A percentile compares a stretch with the other conserved stretches of the same genome.
phyloP scores from a whole-genome alignment of 2,888 invertebrate genomes.

The Oligia latruncula region DNA sequence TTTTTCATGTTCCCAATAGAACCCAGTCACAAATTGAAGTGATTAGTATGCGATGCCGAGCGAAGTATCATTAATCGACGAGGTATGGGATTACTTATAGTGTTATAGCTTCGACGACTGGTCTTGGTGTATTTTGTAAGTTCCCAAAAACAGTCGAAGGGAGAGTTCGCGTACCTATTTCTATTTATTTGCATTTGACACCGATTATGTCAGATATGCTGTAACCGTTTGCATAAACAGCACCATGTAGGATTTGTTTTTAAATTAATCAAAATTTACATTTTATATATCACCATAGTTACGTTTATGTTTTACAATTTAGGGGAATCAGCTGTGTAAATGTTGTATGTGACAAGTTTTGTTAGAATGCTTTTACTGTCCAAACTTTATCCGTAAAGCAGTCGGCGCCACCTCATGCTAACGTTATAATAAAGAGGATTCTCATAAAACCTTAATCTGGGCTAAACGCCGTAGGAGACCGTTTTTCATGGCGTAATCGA shows the following conservation, averaged over 20 bases:
- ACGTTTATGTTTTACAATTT: conserved; percentile 11
- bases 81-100: conserved; percentile 18
- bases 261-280: background rate
- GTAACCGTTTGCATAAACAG: background rate
- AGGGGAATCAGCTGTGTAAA: conserved; percentile 23
- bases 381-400: conserved; percentile 59
- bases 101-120: background rate
- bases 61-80: conserved; percentile 36
- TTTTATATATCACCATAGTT: background rate
- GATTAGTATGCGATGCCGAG: conserved; percentile 39
- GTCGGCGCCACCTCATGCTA: conserved; percentile 59
- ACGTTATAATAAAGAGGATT: conserved; percentile 68
- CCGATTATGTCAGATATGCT: background rate
- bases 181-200: background rate
- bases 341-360: conserved; percentile 47
- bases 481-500: conserved; percentile 84
- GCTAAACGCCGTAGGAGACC: conserved; percentile 79
- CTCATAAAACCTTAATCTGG: conserved; percentile 73
- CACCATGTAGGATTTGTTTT: background rate
- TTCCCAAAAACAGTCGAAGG: background rate
- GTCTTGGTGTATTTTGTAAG: background rate
- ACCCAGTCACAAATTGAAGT: conserved; percentile 30
- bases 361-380: conserved; percentile 44
- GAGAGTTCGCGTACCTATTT: background rate
- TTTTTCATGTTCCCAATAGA: conserved; percentile 23